Evolutionary conservation across 2,888 invertebrate genomes (phyloP).

Genomic region (Rhamphomyia laevipes): DNA sequence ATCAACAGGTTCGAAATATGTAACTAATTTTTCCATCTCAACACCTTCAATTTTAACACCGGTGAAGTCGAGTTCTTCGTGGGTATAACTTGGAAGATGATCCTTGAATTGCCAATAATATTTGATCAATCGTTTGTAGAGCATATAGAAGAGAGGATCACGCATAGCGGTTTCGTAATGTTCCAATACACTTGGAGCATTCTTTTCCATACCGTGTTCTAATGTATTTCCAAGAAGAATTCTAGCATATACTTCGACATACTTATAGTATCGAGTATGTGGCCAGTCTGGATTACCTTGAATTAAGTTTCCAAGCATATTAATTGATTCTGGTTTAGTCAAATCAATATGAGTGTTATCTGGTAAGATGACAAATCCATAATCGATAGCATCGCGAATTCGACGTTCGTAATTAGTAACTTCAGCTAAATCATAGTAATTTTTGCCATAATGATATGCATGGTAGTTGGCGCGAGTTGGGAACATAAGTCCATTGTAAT

Average conservation of each 20-base stretch:
- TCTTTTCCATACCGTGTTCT: slow-evolving; percentile 21
- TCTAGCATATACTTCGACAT: slow-evolving; percentile 44
- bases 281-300: slow-evolving; percentile 52
- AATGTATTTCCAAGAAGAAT: slow-evolving; percentile 42
- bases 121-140: slow-evolving; percentile 49
- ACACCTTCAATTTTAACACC: slow-evolving; percentile 51
- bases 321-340: slow-evolving; percentile 48
- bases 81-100: slow-evolving; percentile 47
- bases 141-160: slow-evolving; percentile 60
- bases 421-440: slow-evolving; percentile 23
- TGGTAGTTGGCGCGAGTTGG: slow-evolving; percentile 43
- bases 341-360: slow-evolving; percentile 46
- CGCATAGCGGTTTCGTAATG: slow-evolving; percentile 53
- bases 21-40: slow-evolving; percentile 47
- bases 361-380: slow-evolving; percentile 37
- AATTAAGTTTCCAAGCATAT: slow-evolving; percentile 52
- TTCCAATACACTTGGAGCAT: slow-evolving; percentile 46
- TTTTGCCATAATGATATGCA: slow-evolving; percentile 23
- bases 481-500: slow-evolving; percentile 49
- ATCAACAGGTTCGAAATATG: slow-evolving; percentile 53
- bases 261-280: slow-evolving; percentile 47
- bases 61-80: slow-evolving; percentile 46
- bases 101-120: slow-evolving; percentile 48
- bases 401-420: slow-evolving; percentile 36
- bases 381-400: slow-evolving; percentile 40